phyloP scores from a whole-genome alignment of 2,113 vertebrate species.

The Brachyhypopomus gauderio region DNA sequence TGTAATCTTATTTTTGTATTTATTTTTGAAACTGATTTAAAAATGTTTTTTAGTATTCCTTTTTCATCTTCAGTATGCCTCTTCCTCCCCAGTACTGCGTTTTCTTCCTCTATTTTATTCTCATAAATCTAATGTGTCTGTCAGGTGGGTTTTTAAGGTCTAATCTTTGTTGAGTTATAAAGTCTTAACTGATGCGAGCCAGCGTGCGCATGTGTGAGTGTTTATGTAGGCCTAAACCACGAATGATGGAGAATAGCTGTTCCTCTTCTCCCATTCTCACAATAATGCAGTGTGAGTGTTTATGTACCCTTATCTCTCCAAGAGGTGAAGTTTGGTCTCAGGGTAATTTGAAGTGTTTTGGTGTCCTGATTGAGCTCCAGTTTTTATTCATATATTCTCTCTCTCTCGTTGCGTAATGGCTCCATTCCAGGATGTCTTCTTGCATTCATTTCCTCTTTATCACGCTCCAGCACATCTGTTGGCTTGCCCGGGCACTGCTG shows the following conservation, averaged over 20 bases:
- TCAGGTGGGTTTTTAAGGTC: neutral
- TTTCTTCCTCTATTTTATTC: neutral
- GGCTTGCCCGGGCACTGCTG: conserved; percentile 42
- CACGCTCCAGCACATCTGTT: conserved; percentile 56
- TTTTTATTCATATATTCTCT: conserved; percentile 39
- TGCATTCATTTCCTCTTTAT: conserved; percentile 58
- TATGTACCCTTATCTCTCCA: conserved; percentile 19
- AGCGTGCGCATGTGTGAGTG: neutral
- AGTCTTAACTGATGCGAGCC: conserved; percentile 4
- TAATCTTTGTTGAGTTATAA: neutral
- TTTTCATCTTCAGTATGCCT: neutral
- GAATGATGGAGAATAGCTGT: conserved; percentile 2
- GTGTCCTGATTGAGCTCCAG: neutral
- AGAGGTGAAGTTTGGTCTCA: conserved; percentile 39
- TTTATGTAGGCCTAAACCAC: neutral
- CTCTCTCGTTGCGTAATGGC: conserved; percentile 30
- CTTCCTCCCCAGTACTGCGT: neutral
- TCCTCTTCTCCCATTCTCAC: neutral
- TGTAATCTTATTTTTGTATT: conserved; percentile 5
- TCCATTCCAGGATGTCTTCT: conserved; percentile 39
- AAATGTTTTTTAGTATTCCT: neutral
- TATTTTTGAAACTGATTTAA: neutral
- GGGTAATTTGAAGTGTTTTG: conserved; percentile 45
- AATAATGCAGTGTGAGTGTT: conserved; percentile 16
- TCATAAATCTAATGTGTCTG: neutral